Evolutionary conservation across 2,113 vertebrate species (phyloP).

Genomic region (Pogona vitticeps): DNA sequence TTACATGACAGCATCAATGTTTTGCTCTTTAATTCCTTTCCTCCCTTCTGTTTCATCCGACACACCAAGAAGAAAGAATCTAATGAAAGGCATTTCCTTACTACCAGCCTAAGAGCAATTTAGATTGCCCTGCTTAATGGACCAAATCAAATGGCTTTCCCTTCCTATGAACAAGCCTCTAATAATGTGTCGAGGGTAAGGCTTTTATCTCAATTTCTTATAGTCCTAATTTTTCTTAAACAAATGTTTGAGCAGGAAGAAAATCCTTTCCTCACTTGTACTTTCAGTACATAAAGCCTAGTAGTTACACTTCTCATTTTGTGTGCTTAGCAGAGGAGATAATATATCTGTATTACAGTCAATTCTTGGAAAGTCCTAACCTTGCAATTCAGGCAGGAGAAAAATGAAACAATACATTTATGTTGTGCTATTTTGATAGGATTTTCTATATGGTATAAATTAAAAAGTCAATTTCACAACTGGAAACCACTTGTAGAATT

Average conservation of each 20-base stretch:
- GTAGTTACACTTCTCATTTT: slow-evolving; percentile 9
- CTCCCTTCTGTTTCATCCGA: slow-evolving; percentile 20
- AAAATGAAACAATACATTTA: neutral
- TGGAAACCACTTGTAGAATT: too few relatives aligned
- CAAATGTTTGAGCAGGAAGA: slow-evolving; percentile 19
- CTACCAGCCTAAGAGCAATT: slow-evolving; percentile 33
- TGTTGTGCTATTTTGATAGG: too few relatives aligned
- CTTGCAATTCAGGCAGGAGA: neutral
- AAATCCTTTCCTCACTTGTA: slow-evolving; percentile 8
- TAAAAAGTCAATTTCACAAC: too few relatives aligned
- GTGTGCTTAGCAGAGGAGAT: neutral
- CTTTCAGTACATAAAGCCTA: neutral
- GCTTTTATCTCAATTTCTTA: slow-evolving; percentile 24
- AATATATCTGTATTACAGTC: neutral
- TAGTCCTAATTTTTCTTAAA: slow-evolving; percentile 23
- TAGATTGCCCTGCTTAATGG: slow-evolving; percentile 47
- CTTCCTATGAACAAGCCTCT: slow-evolving; percentile 37
- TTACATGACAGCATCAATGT: slow-evolving; percentile 27
- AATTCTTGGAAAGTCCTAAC: neutral
- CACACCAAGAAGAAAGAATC: slow-evolving; percentile 22
- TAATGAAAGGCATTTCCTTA: slow-evolving; percentile 30
- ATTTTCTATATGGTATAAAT: too few relatives aligned
- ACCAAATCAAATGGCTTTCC: slow-evolving; percentile 46
- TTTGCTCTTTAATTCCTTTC: slow-evolving; percentile 29
- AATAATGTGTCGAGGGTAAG: slow-evolving; percentile 35